Conservation (phyloP, 2,113 vertebrate species). For the Pygoscelis antarcticus region DNA sequence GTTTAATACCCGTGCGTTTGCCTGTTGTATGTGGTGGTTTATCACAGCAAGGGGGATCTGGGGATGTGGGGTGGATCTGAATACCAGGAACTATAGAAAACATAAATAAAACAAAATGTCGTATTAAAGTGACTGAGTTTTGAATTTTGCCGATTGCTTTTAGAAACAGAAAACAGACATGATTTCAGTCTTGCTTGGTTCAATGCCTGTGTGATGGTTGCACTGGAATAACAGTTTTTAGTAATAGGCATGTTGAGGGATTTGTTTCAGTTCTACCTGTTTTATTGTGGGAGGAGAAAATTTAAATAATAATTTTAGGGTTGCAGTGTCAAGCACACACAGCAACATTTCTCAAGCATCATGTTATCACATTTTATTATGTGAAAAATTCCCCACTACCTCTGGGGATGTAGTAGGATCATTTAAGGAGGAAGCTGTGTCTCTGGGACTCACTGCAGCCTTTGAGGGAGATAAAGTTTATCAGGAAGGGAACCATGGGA, state of each 20-base stretch:
- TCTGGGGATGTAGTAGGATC: not conserved
- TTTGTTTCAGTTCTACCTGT: not conserved
- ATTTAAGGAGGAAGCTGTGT: not conserved
- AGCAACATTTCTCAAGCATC: not conserved
- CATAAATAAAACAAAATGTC: not conserved
- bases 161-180: not conserved
- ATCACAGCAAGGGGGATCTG: not conserved
- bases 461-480: not conserved
- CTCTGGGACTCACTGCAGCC: not conserved
- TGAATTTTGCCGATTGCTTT: not conserved
- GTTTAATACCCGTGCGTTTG: not conserved
- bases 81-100: not conserved
- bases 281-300: not conserved
- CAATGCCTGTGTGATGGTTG: no score
- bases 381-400: not conserved
- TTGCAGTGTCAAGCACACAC: not conserved
- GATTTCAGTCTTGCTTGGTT: not conserved
- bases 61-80: not conserved
- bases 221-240: not conserved
- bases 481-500: not conserved
- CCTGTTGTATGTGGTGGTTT: fast-evolving
- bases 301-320: not conserved
- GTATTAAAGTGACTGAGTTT: not conserved
- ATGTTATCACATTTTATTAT: not conserved
- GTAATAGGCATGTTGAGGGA: not conserved